phyloP scores from a whole-genome alignment of 2,797 vertebrate genomes.

The Brachymystax lenok region DNA sequence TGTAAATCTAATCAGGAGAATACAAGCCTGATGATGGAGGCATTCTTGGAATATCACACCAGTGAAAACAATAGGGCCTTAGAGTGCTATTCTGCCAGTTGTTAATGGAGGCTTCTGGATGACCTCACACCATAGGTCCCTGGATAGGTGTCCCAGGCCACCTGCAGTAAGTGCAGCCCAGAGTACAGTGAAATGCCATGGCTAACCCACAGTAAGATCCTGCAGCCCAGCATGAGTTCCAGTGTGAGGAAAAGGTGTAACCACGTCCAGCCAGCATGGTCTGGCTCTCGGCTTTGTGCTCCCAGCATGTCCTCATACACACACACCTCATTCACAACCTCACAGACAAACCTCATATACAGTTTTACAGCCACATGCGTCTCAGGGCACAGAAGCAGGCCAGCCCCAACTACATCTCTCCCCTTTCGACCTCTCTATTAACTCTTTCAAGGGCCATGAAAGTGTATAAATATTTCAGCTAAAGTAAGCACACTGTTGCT shows the following conservation, averaged over 20 bases:
- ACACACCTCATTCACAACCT: not conserved
- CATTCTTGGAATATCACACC: slow-evolving; percentile 17
- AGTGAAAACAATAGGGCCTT: slow-evolving; percentile 5
- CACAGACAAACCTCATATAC: not conserved
- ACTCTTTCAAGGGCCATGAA: slow-evolving; percentile 65
- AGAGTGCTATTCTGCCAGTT: slow-evolving; percentile 27
- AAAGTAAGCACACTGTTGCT: slow-evolving; percentile 56
- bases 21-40: not conserved
- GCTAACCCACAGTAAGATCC: slow-evolving; percentile 27
- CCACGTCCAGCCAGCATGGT: slow-evolving; percentile 25
- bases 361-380: no score
- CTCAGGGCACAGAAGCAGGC: not conserved
- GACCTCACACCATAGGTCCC: slow-evolving; percentile 32
- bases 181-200: slow-evolving; percentile 30
- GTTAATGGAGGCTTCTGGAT: slow-evolving; percentile 42
- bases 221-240: slow-evolving; percentile 38
- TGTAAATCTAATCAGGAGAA: slow-evolving; percentile 4
- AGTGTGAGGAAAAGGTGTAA: slow-evolving; percentile 61
- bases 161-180: slow-evolving; percentile 54
- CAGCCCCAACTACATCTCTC: slow-evolving; percentile 25
- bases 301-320: not conserved
- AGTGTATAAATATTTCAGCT: slow-evolving; percentile 73
- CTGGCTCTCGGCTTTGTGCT: not conserved
- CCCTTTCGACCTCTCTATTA: slow-evolving; percentile 39
- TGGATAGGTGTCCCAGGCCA: slow-evolving; percentile 39